Evolutionary conservation across 2,797 vertebrate genomes (phyloP).

Genomic region (Lacerta bilineata): DNA sequence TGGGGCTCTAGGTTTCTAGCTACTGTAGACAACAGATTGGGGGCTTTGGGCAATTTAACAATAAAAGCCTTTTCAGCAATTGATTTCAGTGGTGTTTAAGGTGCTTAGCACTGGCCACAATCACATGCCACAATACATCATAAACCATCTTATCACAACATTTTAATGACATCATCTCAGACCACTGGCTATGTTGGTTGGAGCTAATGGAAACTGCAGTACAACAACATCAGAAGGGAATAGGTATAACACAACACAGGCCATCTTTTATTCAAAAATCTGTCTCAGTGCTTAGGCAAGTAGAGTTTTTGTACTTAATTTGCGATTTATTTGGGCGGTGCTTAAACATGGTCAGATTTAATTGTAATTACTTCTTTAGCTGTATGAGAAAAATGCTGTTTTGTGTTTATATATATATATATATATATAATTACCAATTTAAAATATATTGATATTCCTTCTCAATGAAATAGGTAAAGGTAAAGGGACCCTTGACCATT

Average conservation of each 20-base stretch:
- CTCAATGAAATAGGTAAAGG: neutral
- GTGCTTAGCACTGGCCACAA: neutral
- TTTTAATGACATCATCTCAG: too few species aligned
- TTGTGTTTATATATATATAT: too few species aligned
- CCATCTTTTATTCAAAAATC: neutral
- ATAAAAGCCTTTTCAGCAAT: neutral
- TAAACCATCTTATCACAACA: too few species aligned
- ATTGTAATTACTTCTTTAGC: neutral
- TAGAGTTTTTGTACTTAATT: neutral
- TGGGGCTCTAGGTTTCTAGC: too few species aligned
- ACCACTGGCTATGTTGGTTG: too few species aligned
- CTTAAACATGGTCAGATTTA: neutral
- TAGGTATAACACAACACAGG: slow-evolving; percentile 27
- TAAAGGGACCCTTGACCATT: too few species aligned
- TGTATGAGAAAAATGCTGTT: neutral
- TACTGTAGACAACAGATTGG: too few species aligned
- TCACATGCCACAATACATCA: neutral
- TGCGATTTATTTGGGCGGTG: neutral
- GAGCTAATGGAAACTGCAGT: neutral
- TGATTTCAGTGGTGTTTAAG: neutral
- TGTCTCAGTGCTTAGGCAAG: neutral
- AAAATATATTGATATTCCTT: slow-evolving; percentile 18
- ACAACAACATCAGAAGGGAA: neutral
- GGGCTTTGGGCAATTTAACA: too few species aligned
- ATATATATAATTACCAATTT: neutral